Evolutionary conservation across 2,888 invertebrate genomes (phyloP).

Genomic region (Zhuqinia jingwanae): DNA sequence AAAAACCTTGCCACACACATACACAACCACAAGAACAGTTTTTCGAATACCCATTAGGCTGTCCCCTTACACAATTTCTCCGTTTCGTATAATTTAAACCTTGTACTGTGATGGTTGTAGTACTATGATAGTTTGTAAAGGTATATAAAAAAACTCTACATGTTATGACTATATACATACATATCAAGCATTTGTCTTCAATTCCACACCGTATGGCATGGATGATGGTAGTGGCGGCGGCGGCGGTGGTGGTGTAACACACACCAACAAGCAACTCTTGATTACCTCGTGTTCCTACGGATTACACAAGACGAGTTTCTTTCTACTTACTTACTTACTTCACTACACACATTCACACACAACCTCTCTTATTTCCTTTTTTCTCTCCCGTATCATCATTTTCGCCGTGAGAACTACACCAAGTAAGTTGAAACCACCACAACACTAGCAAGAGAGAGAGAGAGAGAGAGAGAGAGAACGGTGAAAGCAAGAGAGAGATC

Average conservation of each 20-base stretch:
- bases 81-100: slow-evolving; percentile 28
- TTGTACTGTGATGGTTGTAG: background rate
- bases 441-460: no score
- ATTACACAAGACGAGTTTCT: slow-evolving; percentile 56
- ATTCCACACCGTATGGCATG: slow-evolving; percentile 24
- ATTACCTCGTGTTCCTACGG: slow-evolving; percentile 53
- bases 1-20: slow-evolving; percentile 62
- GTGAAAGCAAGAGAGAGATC: slow-evolving; percentile 65
- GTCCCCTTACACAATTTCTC: slow-evolving; percentile 52
- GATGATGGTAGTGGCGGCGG: no score
- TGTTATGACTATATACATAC: background rate
- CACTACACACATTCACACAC: background rate
- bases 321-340: no score
- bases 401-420: slow-evolving; percentile 60
- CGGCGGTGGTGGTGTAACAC: slow-evolving; percentile 11
- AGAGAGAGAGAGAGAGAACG: slow-evolving; percentile 26
- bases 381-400: slow-evolving; percentile 56
- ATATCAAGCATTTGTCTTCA: background rate
- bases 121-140: background rate
- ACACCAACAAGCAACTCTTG: slow-evolving; percentile 34
- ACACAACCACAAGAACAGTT: slow-evolving; percentile 58
- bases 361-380: slow-evolving; percentile 31
- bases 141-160: background rate
- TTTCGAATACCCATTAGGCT: slow-evolving; percentile 67
- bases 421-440: slow-evolving; percentile 31